Evolutionary conservation across 2,113 vertebrate species (phyloP), one percentile per base, ranked within the genome.

Genomic region (Sinocyclocheilus rhinocerous): DNA sequence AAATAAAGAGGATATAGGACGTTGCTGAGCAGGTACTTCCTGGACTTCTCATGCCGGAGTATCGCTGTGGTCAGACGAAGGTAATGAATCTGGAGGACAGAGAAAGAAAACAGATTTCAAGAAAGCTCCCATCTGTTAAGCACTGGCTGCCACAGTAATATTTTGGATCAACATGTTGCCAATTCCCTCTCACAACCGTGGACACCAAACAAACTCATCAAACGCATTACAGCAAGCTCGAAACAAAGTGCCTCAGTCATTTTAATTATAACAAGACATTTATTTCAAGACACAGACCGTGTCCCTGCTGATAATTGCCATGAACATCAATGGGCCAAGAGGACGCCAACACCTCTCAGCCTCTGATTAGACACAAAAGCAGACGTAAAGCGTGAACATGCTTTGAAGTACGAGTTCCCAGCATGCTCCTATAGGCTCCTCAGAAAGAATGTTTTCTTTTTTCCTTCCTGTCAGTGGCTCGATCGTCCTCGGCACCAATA

Each of bases 1-100:
- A n/a, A 42, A 11, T 24, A 75, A 45, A 89, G 89, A 96, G 97
- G 97, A 99, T 99, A 99, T 98, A 99, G 92, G 79, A 99, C 97
- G 3, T 97, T 97, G 94, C 93, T 97, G 63, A 99, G 97, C 82
- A 99, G 93, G 86, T 97, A 99, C 85, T 99, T 99, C 91, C 98
- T 96, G 85, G 97, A 98, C 90, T 97, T 98, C 93, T 99, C 96
- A 1, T 99, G 98, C 75, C 95, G 95, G 89, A 99, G 93, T 91
- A 99, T 92, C 88, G 97, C 97, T 6, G 97, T 96, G 45, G 97
- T 98, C 91, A 99, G 95, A 59, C 94, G 96, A 89, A 99, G 95
- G 91, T 98, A 98, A 92, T 97, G 97, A 89, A 98, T 98, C 98
- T 99, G 94, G 57, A 90, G 89, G 13, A 88, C 10, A 55, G 36